phyloP scores from a whole-genome alignment of 2,888 invertebrate genomes.

The Metopia argyrocephala region DNA sequence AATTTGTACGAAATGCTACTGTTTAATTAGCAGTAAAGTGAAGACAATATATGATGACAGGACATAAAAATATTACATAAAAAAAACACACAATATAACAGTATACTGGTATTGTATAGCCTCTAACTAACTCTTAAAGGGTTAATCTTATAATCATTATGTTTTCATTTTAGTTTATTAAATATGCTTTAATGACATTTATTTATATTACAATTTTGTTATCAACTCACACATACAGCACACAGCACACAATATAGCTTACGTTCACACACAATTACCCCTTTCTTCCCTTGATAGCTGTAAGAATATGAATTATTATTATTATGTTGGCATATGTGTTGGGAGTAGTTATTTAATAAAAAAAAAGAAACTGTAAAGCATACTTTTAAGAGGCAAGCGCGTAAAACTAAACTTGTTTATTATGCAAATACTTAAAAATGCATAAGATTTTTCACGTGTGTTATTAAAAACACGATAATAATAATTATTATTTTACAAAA shows the following conservation, averaged over 20 bases:
- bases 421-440: conserved; percentile 56
- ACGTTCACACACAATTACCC: conserved; percentile 65
- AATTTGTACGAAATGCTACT: neutral
- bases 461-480: conserved; percentile 53
- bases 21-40: conserved; percentile 54
- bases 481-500: conserved; percentile 21
- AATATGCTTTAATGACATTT: conserved; percentile 68
- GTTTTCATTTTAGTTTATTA: conserved; percentile 63
- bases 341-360: neutral
- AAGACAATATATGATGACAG: conserved; percentile 48
- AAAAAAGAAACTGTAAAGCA: conserved; percentile 39
- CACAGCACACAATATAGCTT: neutral
- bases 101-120: neutral
- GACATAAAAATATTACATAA: conserved; percentile 28
- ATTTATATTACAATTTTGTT: conserved; percentile 63
- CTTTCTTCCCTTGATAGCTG: neutral
- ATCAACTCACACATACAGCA: conserved; percentile 7
- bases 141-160: conserved; percentile 51
- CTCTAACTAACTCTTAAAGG: neutral
- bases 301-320: conserved; percentile 6
- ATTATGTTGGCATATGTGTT: conserved; percentile 24
- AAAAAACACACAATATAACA: conserved; percentile 26
- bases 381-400: conserved; percentile 44
- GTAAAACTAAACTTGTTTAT: conserved; percentile 52
- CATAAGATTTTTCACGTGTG: conserved; percentile 50